These are phyloP conservation scores for Erynnis tages DNA, from an alignment of 2,888 invertebrate genomes.

Conservation along the genomic window DNA sequence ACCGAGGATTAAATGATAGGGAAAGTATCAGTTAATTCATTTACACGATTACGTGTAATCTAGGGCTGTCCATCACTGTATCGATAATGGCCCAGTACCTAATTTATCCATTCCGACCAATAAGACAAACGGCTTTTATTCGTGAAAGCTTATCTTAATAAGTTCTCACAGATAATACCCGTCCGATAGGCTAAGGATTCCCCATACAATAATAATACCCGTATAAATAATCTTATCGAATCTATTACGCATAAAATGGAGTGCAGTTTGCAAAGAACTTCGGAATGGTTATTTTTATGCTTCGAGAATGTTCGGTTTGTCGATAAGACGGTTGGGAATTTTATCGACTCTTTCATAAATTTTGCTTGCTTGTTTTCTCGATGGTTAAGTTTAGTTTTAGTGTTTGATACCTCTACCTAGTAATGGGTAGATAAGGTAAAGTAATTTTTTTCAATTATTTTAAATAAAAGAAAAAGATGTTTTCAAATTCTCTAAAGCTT, in stretches of 20 bases:
- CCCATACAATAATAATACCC: slow-evolving; percentile 22
- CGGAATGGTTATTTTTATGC: not conserved
- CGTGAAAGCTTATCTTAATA: slow-evolving; percentile 76
- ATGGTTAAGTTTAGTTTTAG: not conserved
- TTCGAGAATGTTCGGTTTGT: slow-evolving; percentile 1
- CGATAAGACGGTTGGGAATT: not conserved
- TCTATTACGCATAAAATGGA: slow-evolving; percentile 20
- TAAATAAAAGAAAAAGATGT: too few species aligned
- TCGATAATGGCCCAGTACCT: slow-evolving; percentile 58
- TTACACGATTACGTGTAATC: slow-evolving; percentile 69
- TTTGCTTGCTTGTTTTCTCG: not conserved
- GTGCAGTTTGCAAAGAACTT: slow-evolving; percentile 8
- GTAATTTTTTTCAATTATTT: too few species aligned
- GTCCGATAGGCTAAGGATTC: slow-evolving; percentile 21
- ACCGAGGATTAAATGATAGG: slow-evolving; percentile 16
- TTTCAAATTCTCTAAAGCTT: too few species aligned
- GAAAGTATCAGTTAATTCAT: slow-evolving; percentile 42
- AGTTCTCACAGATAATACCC: slow-evolving; percentile 66
- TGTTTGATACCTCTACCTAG: too few species aligned
- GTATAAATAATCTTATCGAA: slow-evolving; percentile 25
- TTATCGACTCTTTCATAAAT: not conserved
- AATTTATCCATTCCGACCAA: slow-evolving; percentile 50
- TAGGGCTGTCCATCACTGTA: slow-evolving; percentile 64
- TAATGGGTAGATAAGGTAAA: too few species aligned
- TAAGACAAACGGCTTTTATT: slow-evolving; percentile 61